These are phyloP conservation scores for Numenius arquata DNA, from an alignment of 2,113 vertebrate genomes.

Conservation along the genomic window DNA sequence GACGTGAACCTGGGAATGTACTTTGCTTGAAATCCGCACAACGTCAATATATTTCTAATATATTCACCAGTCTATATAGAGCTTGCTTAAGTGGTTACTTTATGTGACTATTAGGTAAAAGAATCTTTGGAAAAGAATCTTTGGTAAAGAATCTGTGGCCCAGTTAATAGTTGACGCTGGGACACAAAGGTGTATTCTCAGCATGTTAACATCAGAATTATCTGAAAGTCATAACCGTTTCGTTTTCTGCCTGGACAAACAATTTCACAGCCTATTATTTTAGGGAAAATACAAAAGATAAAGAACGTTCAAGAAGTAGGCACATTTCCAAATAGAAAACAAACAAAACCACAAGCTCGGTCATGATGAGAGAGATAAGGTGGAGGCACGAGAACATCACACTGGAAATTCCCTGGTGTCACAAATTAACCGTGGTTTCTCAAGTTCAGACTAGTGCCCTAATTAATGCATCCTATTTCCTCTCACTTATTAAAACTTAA, in stretches of 20 bases:
- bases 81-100: neutral
- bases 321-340: neutral
- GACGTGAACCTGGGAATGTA: neutral
- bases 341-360: neutral
- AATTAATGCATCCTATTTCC: conserved; percentile 19
- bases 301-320: neutral
- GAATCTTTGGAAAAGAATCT: neutral
- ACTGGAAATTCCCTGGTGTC: conserved; percentile 11
- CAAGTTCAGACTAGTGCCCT: conserved; percentile 3
- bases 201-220: neutral
- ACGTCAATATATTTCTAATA: neutral
- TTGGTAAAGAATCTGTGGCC: neutral
- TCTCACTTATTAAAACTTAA: neutral
- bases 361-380: neutral
- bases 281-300: neutral
- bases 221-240: neutral
- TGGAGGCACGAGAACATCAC: neutral
- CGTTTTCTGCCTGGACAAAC: neutral
- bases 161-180: neutral
- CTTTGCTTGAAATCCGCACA: neutral
- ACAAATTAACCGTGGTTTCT: neutral
- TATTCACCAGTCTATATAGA: neutral
- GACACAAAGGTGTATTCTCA: neutral
- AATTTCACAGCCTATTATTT: neutral
- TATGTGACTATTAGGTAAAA: neutral